Conservation (phyloP, 2,888 invertebrate species). For the Stenoptilia bipunctidactyla region DNA sequence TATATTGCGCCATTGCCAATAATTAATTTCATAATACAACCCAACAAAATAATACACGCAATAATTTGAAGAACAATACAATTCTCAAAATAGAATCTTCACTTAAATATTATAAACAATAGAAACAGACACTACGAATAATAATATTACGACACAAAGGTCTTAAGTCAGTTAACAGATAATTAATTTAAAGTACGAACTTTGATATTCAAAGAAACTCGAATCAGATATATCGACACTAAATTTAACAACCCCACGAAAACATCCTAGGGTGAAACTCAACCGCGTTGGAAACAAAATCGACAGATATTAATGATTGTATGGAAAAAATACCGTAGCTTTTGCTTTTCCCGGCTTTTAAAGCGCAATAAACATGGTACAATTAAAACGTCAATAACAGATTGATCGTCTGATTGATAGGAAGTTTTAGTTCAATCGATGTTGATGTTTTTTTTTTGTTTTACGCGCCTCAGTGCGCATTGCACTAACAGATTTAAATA, state of each 20-base stretch:
- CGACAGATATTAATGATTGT: conserved; percentile 78
- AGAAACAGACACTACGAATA: no score
- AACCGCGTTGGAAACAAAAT: conserved; percentile 69
- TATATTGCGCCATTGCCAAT: no score
- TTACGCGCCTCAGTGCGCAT: no score
- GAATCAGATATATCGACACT: background rate
- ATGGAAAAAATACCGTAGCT: conserved; percentile 77
- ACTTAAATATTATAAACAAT: conserved; percentile 6
- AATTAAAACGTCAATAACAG: conserved; percentile 67
- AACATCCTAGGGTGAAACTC: conserved; percentile 24
- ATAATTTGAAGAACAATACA: no score
- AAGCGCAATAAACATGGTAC: conserved; percentile 62
- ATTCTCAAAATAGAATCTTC: conserved; percentile 8
- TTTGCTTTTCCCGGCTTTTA: conserved; percentile 63
- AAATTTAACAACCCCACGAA: conserved; percentile 9
- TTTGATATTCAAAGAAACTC: no score
- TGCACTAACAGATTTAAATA: no score
- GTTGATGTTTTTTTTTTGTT: no score
- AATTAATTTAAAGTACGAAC: no score
- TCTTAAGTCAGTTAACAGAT: no score
- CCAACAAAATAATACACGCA: no score
- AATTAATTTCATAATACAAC: no score
- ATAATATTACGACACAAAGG: no score
- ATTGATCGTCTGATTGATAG: conserved; percentile 57
- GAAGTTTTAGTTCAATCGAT: background rate